Percentiles rank a stretch among this genome's conserved stretches.
Conservation (phyloP, 2,888 invertebrate species). For the Chymomyza caudatula region DNA sequence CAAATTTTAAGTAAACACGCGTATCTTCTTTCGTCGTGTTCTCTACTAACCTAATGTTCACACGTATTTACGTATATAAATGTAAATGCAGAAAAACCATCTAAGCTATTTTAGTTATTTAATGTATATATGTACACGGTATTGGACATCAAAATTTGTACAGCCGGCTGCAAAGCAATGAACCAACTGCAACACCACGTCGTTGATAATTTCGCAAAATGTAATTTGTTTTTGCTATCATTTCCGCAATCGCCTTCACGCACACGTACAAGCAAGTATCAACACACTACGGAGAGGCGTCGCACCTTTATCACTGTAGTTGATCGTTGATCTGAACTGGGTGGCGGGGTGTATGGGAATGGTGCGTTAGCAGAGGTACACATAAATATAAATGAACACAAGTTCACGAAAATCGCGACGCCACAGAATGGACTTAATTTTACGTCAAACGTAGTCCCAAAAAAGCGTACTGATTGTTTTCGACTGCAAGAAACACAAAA, state of each 20-base stretch:
- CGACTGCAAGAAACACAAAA: too few species aligned
- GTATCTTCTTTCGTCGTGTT: too few species aligned
- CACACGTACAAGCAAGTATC: constrained; percentile 16
- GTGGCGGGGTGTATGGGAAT: not conserved
- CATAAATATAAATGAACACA: constrained; percentile 10
- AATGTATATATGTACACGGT: constrained; percentile 70
- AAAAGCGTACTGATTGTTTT: constrained; percentile 19
- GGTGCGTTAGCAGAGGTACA: not conserved
- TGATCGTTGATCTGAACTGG: constrained; percentile 27
- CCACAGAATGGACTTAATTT: constrained; percentile 62
- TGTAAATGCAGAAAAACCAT: not conserved
- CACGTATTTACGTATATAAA: not conserved
- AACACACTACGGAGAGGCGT: too few species aligned
- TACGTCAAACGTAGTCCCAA: constrained; percentile 68
- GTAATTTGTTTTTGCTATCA: constrained; percentile 53
- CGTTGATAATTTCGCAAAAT: constrained; percentile 70
- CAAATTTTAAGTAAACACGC: too few species aligned
- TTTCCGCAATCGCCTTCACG: constrained; percentile 30
- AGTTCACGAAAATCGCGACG: constrained; percentile 71
- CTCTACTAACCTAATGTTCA: not conserved
- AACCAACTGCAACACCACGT: constrained; percentile 11
- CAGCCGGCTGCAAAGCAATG: constrained; percentile 33
- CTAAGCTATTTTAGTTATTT: constrained; percentile 35
- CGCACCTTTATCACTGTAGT: constrained; percentile 44
- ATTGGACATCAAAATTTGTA: constrained; percentile 70